Conservation (phyloP, 1,140 invertebrate species). For the Cotesia typhae region DNA sequence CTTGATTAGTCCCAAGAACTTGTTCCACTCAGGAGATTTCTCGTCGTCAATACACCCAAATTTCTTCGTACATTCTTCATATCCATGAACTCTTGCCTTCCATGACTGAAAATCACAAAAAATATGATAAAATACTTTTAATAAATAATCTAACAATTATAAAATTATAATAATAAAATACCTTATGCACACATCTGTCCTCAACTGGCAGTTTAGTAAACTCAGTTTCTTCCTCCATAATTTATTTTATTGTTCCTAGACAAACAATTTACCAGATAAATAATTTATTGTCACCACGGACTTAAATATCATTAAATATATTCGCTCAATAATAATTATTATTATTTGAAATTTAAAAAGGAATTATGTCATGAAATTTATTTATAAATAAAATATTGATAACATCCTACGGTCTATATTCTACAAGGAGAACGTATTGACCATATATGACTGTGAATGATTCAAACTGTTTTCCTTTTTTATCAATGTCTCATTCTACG, state of each 20-base stretch:
- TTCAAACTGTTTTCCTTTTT: constrained; percentile 13
- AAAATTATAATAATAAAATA: constrained; percentile 49
- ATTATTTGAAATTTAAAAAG: background rate
- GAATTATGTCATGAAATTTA: background rate
- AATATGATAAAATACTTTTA: constrained; percentile 20
- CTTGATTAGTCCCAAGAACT: constrained; percentile 90
- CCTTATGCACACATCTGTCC: constrained; percentile 90
- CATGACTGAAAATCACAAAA: constrained; percentile 71
- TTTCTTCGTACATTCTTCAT: constrained; percentile 90
- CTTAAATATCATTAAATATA: too few species aligned
- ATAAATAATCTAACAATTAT: constrained; percentile 14
- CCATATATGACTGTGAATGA: constrained; percentile 11
- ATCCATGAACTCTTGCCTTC: constrained; percentile 93
- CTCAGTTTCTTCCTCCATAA: constrained; percentile 89
- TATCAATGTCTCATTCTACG: background rate
- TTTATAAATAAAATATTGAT: background rate
- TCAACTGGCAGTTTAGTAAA: constrained; percentile 92
- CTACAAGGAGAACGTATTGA: background rate
- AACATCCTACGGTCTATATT: background rate
- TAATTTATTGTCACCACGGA: too few species aligned
- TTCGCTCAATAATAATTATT: too few species aligned
- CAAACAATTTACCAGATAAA: background rate
- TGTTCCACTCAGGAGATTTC: constrained; percentile 92
- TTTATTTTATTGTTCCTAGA: constrained; percentile 34
- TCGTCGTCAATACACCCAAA: constrained; percentile 89